A percentile compares a stretch with the other conserved stretches of the same genome.
Evolutionary conservation across 2,888 invertebrate genomes (phyloP).

Genomic region (Platypus cylindrus): DNA sequence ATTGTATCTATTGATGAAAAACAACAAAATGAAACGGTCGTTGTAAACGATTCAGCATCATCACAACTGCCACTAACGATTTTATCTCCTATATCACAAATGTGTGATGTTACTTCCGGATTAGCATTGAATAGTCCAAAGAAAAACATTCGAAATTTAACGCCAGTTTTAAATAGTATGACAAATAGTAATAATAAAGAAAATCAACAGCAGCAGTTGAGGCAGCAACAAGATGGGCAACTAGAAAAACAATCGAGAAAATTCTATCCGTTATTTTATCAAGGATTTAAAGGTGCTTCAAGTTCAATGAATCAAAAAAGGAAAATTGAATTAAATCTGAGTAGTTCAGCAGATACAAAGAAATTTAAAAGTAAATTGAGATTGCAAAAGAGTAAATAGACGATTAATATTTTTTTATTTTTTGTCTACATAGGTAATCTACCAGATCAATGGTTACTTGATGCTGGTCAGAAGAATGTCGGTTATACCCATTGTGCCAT

Average conservation of each 20-base stretch:
- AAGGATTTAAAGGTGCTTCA: constrained; percentile 7
- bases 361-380: constrained; percentile 11
- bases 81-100: constrained; percentile 40
- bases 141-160: constrained; percentile 27
- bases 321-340: no score
- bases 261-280: constrained; percentile 38
- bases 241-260: constrained; percentile 19
- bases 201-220: no score
- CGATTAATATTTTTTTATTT: constrained; percentile 1
- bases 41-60: no score
- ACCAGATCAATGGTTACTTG: constrained; percentile 57
- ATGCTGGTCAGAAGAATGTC: constrained; percentile 73
- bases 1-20: no score
- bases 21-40: no score
- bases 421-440: constrained; percentile 8
- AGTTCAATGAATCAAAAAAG: no score
- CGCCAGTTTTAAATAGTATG: constrained; percentile 22
- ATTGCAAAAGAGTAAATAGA: neutral
- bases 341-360: no score
- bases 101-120: constrained; percentile 39
- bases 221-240: no score
- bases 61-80: no score
- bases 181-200: no score
- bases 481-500: constrained; percentile 61
- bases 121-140: constrained; percentile 38